phyloP scores from a whole-genome alignment of 2,888 invertebrate genomes.

The Mylabris sibirica region DNA sequence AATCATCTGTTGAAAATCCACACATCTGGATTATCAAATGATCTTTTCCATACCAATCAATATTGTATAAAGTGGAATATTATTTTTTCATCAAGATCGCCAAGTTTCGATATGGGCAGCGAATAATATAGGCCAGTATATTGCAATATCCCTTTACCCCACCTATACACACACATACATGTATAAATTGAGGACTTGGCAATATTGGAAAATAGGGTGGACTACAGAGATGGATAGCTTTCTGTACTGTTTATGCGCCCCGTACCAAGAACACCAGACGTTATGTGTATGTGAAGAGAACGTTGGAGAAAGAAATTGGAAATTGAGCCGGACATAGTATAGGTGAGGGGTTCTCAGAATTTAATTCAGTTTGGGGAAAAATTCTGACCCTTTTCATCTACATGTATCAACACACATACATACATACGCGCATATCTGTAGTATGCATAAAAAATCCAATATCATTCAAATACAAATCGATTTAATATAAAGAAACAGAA shows the following conservation, averaged over 20 bases:
- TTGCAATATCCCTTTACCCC: slow-evolving; percentile 50
- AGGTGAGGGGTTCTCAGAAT: slow-evolving; percentile 49
- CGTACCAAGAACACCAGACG: slow-evolving; percentile 47
- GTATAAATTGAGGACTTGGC: slow-evolving; percentile 29
- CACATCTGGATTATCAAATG: slow-evolving; percentile 27
- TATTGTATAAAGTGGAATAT: slow-evolving; percentile 50
- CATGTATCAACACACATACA: neutral
- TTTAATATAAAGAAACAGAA: neutral
- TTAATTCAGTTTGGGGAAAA: slow-evolving; percentile 52
- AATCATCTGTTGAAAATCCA: slow-evolving; percentile 5
- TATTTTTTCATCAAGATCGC: slow-evolving; percentile 55
- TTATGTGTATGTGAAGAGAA: slow-evolving; percentile 34
- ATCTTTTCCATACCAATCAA: slow-evolving; percentile 37
- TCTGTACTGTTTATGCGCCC: slow-evolving; percentile 57
- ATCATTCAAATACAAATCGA: slow-evolving; percentile 4
- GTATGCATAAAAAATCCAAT: slow-evolving; percentile 6
- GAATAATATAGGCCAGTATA: slow-evolving; percentile 57
- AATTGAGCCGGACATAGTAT: slow-evolving; percentile 51
- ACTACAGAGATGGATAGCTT: slow-evolving; percentile 56
- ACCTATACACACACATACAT: slow-evolving; percentile 25
- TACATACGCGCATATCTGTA: neutral
- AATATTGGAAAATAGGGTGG: slow-evolving; percentile 55
- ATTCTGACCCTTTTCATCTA: slow-evolving; percentile 44
- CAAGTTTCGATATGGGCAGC: slow-evolving; percentile 48
- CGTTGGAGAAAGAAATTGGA: slow-evolving; percentile 50